phyloP scores from a whole-genome alignment of 2,797 vertebrate species.

The Trachops cirrhosus region DNA sequence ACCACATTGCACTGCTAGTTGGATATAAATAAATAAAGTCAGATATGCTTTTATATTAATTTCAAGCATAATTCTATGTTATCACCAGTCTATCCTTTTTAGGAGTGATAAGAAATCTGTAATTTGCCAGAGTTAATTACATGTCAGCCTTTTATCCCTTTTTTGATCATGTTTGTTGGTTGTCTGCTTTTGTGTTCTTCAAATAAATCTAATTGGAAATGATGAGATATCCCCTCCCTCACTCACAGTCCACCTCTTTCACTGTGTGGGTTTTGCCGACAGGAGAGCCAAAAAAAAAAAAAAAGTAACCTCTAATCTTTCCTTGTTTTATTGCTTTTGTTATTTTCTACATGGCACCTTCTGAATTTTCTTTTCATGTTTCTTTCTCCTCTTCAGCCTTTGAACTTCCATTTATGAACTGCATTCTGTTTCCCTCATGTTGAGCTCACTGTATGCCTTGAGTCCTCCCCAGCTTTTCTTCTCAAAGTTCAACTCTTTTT shows the following conservation, averaged over 20 bases:
- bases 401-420: background rate
- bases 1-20: background rate
- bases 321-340: background rate
- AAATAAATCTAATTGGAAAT: background rate
- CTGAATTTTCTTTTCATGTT: background rate
- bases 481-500: background rate
- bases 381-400: background rate
- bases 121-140: background rate
- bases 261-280: background rate
- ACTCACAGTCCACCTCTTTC: background rate
- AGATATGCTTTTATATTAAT: slow-evolving; percentile 31
- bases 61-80: background rate
- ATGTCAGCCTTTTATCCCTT: background rate
- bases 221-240: background rate
- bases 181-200: slow-evolving; percentile 1
- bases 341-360: background rate
- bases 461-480: background rate
- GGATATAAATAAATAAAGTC: slow-evolving; percentile 26
- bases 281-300: background rate
- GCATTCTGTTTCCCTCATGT: background rate
- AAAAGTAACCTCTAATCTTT: background rate
- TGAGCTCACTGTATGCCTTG: background rate
- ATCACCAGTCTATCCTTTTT: background rate
- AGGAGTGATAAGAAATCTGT: background rate
- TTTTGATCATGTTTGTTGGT: background rate